Base-by-base conservation (phyloP, 2,113 vertebrate genomes). In the Pterophyllum scalare region DNA sequence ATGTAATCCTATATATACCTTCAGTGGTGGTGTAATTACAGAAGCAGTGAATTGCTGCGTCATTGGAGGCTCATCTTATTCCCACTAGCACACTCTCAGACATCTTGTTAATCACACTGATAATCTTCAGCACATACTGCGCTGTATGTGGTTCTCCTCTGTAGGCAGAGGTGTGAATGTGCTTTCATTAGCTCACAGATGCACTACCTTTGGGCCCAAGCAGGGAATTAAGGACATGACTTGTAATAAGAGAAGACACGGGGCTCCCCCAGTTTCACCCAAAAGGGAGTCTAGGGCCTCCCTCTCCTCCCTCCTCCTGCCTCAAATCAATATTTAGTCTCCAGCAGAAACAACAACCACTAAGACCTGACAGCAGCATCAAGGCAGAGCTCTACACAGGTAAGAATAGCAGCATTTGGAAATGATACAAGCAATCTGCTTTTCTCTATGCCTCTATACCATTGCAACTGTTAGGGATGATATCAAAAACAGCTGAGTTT, bases 191-290 rank as follows among this genome's bases (percentile, higher is more conserved):
- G 83, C 59, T 82, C 49, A 82, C 24, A 75, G 86, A 88, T 81
- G 84, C 81, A 70, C 67, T 84, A 67, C 77, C 35, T 82, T 64
- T 79, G 67, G 7, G 13, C 12, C 80, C 10, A 46, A 80, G 7
- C 24, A 31, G 7, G 57, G 15, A 80, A 77, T 86, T 61, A 38
- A 61, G 31, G 61, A 65, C 62, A 11, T 86, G 75, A 70, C 79
- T 46, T 89, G 90, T 92, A 91, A 92, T 82, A 77, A 92, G 87
- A 94, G 90, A 78, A 79, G 72, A 77, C 19, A 60, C n/a, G 3
- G 46, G 24, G 57, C 61, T 83, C 76, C 67, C 65, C 77, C 70
- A 57, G 70, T 80, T 86, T 86, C 33, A 80, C 79, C 77, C 60
- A 28, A 22, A 22, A 54, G 26, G 54, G 43, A 79, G 62, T 60